These are phyloP conservation scores for Vidua macroura DNA, from an alignment of 2,113 vertebrate genomes.

Conservation along the genomic window DNA sequence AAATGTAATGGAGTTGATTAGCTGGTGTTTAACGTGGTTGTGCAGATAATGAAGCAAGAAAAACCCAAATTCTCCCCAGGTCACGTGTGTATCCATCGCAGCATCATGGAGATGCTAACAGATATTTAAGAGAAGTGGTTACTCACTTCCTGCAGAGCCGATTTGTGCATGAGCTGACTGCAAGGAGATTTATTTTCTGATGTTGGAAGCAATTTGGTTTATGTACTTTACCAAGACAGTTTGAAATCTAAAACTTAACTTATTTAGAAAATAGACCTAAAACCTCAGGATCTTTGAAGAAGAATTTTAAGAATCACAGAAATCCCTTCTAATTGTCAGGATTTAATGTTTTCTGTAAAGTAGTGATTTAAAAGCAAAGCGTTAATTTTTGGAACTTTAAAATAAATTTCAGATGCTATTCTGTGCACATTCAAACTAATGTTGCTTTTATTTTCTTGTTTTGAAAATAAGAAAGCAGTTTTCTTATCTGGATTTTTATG, in stretches of 20 bases:
- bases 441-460: not conserved
- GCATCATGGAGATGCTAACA: not conserved
- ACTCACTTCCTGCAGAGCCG: not conserved
- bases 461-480: not conserved
- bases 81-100: not conserved
- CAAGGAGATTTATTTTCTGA: not conserved
- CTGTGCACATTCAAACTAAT: not conserved
- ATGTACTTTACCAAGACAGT: not conserved
- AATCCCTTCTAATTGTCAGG: not conserved
- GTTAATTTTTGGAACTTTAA: not conserved
- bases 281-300: not conserved
- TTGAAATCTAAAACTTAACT: not conserved
- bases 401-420: not conserved
- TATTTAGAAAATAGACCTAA: not conserved
- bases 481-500: not conserved
- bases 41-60: conserved; percentile 4
- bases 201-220: not conserved
- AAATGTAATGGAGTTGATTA: not conserved
- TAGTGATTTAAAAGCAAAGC: not conserved
- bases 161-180: not conserved
- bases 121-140: not conserved
- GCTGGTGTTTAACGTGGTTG: not conserved
- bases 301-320: not conserved
- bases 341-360: not conserved
- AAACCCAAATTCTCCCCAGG: not conserved